Evolutionary conservation across 2,797 vertebrate genomes (phyloP).

Genomic region (Siniperca obscura): DNA sequence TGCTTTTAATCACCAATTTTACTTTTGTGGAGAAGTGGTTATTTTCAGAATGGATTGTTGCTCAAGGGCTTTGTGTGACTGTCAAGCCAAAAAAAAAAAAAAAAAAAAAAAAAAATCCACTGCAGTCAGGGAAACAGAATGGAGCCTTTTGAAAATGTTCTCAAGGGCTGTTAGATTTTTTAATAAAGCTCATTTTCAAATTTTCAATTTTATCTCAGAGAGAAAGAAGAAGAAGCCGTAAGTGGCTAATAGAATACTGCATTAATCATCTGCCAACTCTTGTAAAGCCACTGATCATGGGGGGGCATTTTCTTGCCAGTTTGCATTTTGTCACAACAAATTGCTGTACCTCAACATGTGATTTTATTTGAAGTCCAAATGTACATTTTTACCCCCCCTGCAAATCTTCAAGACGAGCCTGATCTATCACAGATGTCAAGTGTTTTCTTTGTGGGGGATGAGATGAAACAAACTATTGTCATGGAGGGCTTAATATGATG

Average conservation of each 20-base stretch:
- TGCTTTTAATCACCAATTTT: slow-evolving; percentile 53
- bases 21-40: slow-evolving; percentile 39
- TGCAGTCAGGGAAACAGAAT: slow-evolving; percentile 16
- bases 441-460: slow-evolving; percentile 52
- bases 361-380: slow-evolving; percentile 55
- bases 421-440: slow-evolving; percentile 59
- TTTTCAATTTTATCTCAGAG: slow-evolving; percentile 34
- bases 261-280: slow-evolving; percentile 53
- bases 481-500: slow-evolving; percentile 59
- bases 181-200: slow-evolving; percentile 27
- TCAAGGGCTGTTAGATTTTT: slow-evolving; percentile 19
- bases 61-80: slow-evolving; percentile 47
- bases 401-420: slow-evolving; percentile 33
- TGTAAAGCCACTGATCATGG: slow-evolving; percentile 35
- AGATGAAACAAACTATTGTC: slow-evolving; percentile 67
- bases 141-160: slow-evolving; percentile 12
- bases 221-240: slow-evolving; percentile 21
- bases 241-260: slow-evolving; percentile 37
- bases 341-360: slow-evolving; percentile 29
- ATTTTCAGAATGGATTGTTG: slow-evolving; percentile 49
- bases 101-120: not conserved
- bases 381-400: slow-evolving; percentile 4
- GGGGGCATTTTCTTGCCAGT: slow-evolving; percentile 11
- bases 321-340: slow-evolving; percentile 50
- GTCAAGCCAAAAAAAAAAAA: slow-evolving; percentile 4